Conservation (phyloP, 2,113 vertebrate genomes). For the Proteles cristata region DNA sequence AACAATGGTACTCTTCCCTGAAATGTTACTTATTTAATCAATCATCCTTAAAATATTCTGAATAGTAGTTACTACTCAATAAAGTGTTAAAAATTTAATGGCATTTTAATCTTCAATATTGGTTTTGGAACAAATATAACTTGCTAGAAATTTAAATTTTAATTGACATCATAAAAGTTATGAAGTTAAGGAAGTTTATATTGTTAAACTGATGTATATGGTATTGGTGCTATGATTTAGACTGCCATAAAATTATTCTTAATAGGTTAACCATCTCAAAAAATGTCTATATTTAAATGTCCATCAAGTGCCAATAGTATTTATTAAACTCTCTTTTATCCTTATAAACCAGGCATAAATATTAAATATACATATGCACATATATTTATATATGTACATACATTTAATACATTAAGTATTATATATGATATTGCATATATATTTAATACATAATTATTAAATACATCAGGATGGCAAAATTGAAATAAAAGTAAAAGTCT, state of each 20-base stretch:
- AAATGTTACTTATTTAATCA: conserved; percentile 49
- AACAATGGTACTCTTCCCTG: conserved; percentile 36
- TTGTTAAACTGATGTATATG: not conserved
- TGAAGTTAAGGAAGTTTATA: not conserved
- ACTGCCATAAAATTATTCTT: not conserved
- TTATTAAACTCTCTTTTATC: not conserved
- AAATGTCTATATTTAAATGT: not conserved
- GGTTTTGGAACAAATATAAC: not conserved
- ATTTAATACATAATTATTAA: not conserved
- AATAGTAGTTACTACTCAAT: not conserved
- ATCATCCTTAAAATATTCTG: not conserved
- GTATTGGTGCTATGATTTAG: not conserved
- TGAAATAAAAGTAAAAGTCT: not conserved
- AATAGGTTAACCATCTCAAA: not conserved
- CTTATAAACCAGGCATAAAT: not conserved
- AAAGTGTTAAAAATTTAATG: not conserved
- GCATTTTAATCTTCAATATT: conserved; percentile 17
- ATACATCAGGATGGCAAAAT: not conserved
- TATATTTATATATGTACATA: not conserved
- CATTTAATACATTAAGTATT: not conserved
- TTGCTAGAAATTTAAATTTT: not conserved
- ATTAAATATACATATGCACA: not conserved
- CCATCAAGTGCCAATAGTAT: not conserved
- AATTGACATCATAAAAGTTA: not conserved
- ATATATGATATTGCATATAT: not conserved